These are phyloP conservation scores for Kryptolebias marmoratus DNA, from an alignment of 2,113 vertebrate genomes.

Conservation along the genomic window DNA sequence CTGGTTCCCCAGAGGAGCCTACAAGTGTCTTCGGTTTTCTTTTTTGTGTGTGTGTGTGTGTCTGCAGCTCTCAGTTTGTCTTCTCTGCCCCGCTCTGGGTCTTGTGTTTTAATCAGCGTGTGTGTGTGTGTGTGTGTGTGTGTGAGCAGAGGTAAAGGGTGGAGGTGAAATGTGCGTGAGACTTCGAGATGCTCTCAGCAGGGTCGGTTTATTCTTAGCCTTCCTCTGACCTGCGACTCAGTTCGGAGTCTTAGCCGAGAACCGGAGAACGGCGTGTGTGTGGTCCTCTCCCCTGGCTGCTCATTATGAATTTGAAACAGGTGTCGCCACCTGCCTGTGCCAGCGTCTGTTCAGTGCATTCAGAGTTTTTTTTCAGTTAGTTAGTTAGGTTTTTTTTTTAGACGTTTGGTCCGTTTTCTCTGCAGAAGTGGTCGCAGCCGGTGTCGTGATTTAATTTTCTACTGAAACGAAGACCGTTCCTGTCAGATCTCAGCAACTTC, in stretches of 20 bases:
- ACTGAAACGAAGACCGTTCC: too few relatives aligned
- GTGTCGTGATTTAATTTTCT: too few relatives aligned
- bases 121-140: not conserved
- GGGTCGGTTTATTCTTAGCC: conserved; percentile 65
- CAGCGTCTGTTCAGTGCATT: conserved; percentile 48
- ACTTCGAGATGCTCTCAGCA: conserved; percentile 36
- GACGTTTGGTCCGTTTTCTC: too few relatives aligned
- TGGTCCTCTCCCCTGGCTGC: conserved; percentile 57
- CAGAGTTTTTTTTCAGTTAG: not conserved
- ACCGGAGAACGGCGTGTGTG: conserved; percentile 35
- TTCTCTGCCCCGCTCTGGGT: not conserved
- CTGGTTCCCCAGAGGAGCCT: not conserved
- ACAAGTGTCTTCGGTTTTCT: conserved; percentile 2
- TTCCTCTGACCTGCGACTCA: conserved; percentile 50
- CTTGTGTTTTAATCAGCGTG: conserved; percentile 32
- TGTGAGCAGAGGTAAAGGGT: conserved; percentile 14
- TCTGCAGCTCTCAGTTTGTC: conserved; percentile 10
- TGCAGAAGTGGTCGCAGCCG: too few relatives aligned
- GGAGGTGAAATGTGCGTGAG: conserved; percentile 8
- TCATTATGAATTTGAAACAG: conserved; percentile 70
- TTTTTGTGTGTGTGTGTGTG: too few relatives aligned
- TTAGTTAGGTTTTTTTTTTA: too few relatives aligned
- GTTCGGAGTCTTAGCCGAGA: conserved; percentile 46
- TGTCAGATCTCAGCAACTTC: too few relatives aligned
- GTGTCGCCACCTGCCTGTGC: conserved; percentile 56